These are phyloP conservation scores for Phalera bucephala DNA, from an alignment of 2,888 invertebrate genomes.

Conservation along the genomic window DNA sequence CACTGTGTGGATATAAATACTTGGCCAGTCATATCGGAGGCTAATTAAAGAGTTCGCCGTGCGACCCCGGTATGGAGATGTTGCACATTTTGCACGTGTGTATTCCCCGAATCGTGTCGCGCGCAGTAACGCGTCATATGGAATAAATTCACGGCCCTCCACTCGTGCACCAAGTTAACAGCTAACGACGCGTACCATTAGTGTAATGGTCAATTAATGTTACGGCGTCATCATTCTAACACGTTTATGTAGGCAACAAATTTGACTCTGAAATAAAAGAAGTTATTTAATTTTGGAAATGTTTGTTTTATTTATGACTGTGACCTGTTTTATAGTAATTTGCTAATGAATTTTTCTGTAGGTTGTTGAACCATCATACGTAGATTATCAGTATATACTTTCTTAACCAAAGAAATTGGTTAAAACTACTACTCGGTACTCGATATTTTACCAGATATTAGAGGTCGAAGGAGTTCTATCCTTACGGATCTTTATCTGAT, in stretches of 20 bases:
- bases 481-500: too few relatives aligned
- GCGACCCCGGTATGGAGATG: constrained; percentile 25
- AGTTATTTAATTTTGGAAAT: constrained; percentile 82
- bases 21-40: constrained; percentile 44
- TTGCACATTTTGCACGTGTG: constrained; percentile 19
- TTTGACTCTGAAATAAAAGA: constrained; percentile 83
- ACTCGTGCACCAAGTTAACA: constrained; percentile 69
- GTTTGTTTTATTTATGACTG: constrained; percentile 62
- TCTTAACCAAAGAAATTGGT: too few relatives aligned
- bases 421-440: too few relatives aligned
- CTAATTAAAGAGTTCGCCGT: constrained; percentile 42
- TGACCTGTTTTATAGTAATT: too few relatives aligned
- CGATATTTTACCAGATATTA: too few relatives aligned
- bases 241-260: constrained; percentile 82
- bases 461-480: too few relatives aligned
- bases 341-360: too few relatives aligned
- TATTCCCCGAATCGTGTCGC: constrained; percentile 35
- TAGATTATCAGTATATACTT: too few relatives aligned
- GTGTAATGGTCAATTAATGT: constrained; percentile 77
- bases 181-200: constrained; percentile 70
- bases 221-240: constrained; percentile 78
- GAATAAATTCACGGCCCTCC: constrained; percentile 51
- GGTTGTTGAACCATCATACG: too few relatives aligned
- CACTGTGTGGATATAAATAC: constrained; percentile 56
- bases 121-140: constrained; percentile 35